These are phyloP conservation scores for Sinhomidia bicolor DNA, from an alignment of 2,888 invertebrate genomes.

Conservation along the genomic window DNA sequence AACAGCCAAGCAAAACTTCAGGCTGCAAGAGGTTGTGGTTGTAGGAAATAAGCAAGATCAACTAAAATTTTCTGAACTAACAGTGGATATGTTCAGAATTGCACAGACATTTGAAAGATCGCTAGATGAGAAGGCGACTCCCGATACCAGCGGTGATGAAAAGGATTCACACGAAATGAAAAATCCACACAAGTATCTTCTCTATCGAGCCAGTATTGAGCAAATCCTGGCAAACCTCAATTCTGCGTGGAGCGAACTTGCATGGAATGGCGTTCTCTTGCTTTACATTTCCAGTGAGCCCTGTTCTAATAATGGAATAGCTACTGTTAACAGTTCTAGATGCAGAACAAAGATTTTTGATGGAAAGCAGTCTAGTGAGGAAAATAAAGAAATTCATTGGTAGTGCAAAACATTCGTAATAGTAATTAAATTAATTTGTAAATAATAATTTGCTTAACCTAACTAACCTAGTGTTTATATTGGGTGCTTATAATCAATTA, in stretches of 20 bases:
- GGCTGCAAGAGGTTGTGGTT: constrained; percentile 95
- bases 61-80: constrained; percentile 97
- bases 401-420: constrained; percentile 10
- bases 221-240: constrained; percentile 96
- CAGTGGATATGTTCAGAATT: constrained; percentile 99
- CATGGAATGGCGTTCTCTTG: constrained; percentile 93
- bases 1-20: constrained; percentile 80
- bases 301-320: constrained; percentile 55
- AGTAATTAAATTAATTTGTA: no score
- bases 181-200: constrained; percentile 98
- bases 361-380: constrained; percentile 43
- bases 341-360: constrained; percentile 58
- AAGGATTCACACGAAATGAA: constrained; percentile 53
- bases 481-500: neutral
- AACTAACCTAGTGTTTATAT: no score
- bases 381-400: constrained; percentile 67
- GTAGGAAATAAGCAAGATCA: constrained; percentile 96
- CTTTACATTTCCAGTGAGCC: constrained; percentile 95
- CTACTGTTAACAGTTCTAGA: constrained; percentile 57
- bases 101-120: constrained; percentile 96
- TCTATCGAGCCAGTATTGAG: constrained; percentile 96
- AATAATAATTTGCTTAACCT: neutral
- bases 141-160: constrained; percentile 40
- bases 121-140: constrained; percentile 87
- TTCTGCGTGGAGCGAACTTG: constrained; percentile 95